Conservation (phyloP, 1,140 invertebrate species). For the Neelides sp. region DNA sequence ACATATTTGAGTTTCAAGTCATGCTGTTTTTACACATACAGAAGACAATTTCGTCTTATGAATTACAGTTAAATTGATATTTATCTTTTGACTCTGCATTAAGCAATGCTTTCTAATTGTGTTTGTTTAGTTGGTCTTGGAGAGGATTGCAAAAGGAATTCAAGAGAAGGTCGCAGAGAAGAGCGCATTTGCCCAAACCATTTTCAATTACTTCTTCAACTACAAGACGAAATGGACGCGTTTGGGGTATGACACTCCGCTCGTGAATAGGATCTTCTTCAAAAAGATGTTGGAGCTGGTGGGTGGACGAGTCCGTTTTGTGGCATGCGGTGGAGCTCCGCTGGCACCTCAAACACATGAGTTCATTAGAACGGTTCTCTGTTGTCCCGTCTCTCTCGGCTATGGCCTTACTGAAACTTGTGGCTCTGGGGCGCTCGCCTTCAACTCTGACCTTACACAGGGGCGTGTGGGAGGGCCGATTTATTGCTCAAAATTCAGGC, state of each 20-base stretch:
- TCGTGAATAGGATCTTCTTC: constrained; percentile 70
- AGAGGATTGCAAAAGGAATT: constrained; percentile 88
- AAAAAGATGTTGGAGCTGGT: constrained; percentile 61
- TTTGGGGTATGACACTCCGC: constrained; percentile 66
- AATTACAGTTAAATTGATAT: too few relatives aligned
- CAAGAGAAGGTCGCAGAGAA: constrained; percentile 74
- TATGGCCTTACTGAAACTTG: constrained; percentile 96
- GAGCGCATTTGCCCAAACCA: constrained; percentile 54
- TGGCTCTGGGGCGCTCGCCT: constrained; percentile 78
- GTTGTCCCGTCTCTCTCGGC: constrained; percentile 77
- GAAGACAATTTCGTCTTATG: too few relatives aligned
- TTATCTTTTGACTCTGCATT: too few relatives aligned
- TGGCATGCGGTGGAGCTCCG: constrained; percentile 89
- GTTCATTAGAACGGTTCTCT: constrained; percentile 85
- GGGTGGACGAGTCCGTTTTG: constrained; percentile 71
- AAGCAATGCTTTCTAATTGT: too few relatives aligned
- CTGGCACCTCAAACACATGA: constrained; percentile 85
- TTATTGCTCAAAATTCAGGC: constrained; percentile 65
- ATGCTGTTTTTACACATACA: too few relatives aligned
- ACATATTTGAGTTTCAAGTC: background rate
- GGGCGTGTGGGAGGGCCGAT: constrained; percentile 83
- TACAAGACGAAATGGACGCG: constrained; percentile 78
- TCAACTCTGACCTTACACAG: constrained; percentile 53
- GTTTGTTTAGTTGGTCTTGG: constrained; percentile 85
- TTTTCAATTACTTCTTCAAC: constrained; percentile 81